Conservation (phyloP, 2,888 invertebrate genomes). For the Trissoscelio sp. region DNA sequence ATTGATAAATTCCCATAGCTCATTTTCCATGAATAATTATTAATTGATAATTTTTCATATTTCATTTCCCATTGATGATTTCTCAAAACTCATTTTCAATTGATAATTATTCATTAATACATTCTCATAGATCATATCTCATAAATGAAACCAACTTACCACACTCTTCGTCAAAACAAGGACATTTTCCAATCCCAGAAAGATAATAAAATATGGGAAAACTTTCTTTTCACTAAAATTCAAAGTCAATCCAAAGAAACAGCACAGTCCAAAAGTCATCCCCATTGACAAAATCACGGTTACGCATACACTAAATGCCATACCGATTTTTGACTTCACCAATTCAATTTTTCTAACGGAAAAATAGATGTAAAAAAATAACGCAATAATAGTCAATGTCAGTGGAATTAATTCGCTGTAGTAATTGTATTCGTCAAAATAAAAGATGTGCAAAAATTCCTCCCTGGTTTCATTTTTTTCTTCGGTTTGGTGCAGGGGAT, state of each 20-base stretch:
- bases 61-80: too few species aligned
- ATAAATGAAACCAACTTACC: slow-evolving; percentile 85
- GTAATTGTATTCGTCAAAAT: slow-evolving; percentile 95
- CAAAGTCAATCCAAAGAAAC: slow-evolving; percentile 93
- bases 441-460: slow-evolving; percentile 90
- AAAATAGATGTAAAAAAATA: slow-evolving; percentile 97
- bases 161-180: slow-evolving; percentile 96
- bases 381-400: slow-evolving; percentile 91
- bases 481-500: slow-evolving; percentile 88
- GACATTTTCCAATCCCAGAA: slow-evolving; percentile 97
- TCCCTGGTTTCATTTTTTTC: slow-evolving; percentile 79
- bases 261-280: slow-evolving; percentile 96
- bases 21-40: too few species aligned
- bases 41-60: too few species aligned
- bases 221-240: slow-evolving; percentile 94
- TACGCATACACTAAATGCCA: slow-evolving; percentile 95
- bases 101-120: too few species aligned
- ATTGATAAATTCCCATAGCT: too few species aligned
- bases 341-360: slow-evolving; percentile 98
- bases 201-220: slow-evolving; percentile 97
- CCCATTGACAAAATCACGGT: slow-evolving; percentile 94
- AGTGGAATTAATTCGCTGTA: slow-evolving; percentile 93
- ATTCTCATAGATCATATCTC: too few species aligned
- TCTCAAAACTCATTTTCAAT: too few species aligned
- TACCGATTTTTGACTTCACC: slow-evolving; percentile 92